These are phyloP conservation scores for Lordiphosa clarofinis DNA, from an alignment of 1,140 invertebrate species.

Conservation along the genomic window DNA sequence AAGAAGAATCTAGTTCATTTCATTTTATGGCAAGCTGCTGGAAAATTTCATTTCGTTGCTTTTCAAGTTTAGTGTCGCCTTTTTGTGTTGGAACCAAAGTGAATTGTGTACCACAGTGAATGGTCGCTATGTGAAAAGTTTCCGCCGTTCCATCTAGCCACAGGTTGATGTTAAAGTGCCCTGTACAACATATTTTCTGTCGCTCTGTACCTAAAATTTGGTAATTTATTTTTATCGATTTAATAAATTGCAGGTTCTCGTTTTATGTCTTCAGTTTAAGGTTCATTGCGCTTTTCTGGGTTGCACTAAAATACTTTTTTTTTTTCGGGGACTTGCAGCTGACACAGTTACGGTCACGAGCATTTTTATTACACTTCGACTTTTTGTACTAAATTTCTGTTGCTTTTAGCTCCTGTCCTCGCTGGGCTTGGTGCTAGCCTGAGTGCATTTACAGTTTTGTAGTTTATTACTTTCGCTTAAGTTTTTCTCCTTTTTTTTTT, in stretches of 20 bases:
- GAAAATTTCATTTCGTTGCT: constrained; percentile 52
- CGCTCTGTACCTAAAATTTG: constrained; percentile 7
- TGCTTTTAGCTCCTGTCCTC: constrained; percentile 19
- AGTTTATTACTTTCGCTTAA: constrained; percentile 67
- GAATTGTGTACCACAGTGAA: constrained; percentile 15
- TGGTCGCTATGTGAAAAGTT: not conserved
- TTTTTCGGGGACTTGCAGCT: constrained; percentile 37
- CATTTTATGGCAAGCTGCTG: constrained; percentile 43
- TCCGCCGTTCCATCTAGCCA: not conserved
- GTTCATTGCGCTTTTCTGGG: constrained; percentile 41
- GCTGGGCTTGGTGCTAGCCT: not conserved
- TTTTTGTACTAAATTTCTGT: constrained; percentile 53
- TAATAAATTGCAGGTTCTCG: constrained; percentile 55
- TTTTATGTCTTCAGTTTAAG: constrained; percentile 56
- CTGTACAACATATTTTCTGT: constrained; percentile 11
- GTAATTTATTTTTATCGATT: constrained; percentile 60
- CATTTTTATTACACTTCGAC: constrained; percentile 46
- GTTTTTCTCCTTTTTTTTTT: constrained; percentile 34
- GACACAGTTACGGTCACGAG: constrained; percentile 60
- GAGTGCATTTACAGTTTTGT: constrained; percentile 59
- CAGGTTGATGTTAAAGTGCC: constrained; percentile 35
- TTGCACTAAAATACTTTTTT: constrained; percentile 19
- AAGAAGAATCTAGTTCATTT: constrained; percentile 53
- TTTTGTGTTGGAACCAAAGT: constrained; percentile 19
- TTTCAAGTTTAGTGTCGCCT: constrained; percentile 48